Conservation (phyloP, 2,888 invertebrate genomes). For the Amphipoea lucens region DNA sequence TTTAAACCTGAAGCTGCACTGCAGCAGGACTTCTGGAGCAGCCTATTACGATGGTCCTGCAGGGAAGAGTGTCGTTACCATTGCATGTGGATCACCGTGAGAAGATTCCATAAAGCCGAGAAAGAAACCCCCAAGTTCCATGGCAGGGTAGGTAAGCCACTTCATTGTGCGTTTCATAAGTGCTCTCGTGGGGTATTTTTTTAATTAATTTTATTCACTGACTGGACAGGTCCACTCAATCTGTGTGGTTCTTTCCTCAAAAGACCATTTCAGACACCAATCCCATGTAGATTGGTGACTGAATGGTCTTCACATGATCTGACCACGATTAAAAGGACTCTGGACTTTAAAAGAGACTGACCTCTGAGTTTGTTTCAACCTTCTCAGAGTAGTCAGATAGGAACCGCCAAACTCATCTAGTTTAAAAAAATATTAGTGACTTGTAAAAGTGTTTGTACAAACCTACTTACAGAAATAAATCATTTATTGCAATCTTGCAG, state of each 20-base stretch:
- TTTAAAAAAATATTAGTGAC: background rate
- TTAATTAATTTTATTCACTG: background rate
- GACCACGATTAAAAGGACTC: too few species aligned
- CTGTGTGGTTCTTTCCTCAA: background rate
- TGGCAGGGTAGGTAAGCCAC: slow-evolving; percentile 94
- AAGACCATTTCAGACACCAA: background rate
- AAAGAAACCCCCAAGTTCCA: slow-evolving; percentile 96
- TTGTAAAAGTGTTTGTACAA: background rate
- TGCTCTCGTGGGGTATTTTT: background rate
- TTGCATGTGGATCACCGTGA: slow-evolving; percentile 98
- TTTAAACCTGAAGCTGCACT: slow-evolving; percentile 69
- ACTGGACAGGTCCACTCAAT: background rate
- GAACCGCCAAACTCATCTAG: background rate
- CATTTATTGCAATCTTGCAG: background rate
- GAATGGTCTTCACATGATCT: too few species aligned
- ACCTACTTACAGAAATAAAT: too few species aligned
- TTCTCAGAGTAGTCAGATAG: background rate
- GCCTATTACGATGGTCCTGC: slow-evolving; percentile 94
- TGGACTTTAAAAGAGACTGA: too few species aligned
- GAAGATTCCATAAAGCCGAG: slow-evolving; percentile 92
- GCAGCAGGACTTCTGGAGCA: slow-evolving; percentile 74
- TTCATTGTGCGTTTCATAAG: background rate
- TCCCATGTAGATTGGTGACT: too few species aligned
- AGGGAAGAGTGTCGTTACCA: slow-evolving; percentile 96
- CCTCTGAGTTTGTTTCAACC: too few species aligned